Evolutionary conservation across 2,888 invertebrate genomes (phyloP).

Genomic region (Operophtera brumata): DNA sequence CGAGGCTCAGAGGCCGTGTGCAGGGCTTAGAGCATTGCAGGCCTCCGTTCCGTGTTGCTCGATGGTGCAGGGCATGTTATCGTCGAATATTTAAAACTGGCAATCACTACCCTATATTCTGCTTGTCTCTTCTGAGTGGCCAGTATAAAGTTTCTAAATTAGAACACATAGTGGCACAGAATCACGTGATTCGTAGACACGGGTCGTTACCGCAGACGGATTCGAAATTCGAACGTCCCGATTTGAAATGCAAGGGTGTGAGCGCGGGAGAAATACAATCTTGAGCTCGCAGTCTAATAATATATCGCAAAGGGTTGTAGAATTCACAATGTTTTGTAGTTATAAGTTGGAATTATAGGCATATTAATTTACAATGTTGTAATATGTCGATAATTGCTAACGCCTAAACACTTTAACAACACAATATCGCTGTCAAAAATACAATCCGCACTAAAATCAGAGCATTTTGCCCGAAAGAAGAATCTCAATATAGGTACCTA

Average conservation of each 20-base stretch:
- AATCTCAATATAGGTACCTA: no score
- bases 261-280: conserved; percentile 51
- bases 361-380: neutral
- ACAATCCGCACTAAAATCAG: no score
- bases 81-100: no score
- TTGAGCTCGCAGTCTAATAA: conserved; percentile 25
- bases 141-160: neutral
- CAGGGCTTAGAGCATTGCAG: no score
- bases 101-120: no score
- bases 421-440: no score
- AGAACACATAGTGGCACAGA: conserved; percentile 8
- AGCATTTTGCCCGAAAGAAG: no score
- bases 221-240: conserved; percentile 56
- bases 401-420: no score
- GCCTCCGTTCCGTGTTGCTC: no score
- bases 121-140: neutral
- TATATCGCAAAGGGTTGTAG: conserved; percentile 17
- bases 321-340: conserved; percentile 18
- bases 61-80: no score
- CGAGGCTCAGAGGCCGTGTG: no score
- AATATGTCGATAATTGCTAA: no score
- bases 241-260: conserved; percentile 66
- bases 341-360: neutral
- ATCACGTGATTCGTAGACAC: conserved; percentile 34
- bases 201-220: conserved; percentile 54